Conservation (phyloP, 1,140 invertebrate species). For the Drosophila tani region DNA sequence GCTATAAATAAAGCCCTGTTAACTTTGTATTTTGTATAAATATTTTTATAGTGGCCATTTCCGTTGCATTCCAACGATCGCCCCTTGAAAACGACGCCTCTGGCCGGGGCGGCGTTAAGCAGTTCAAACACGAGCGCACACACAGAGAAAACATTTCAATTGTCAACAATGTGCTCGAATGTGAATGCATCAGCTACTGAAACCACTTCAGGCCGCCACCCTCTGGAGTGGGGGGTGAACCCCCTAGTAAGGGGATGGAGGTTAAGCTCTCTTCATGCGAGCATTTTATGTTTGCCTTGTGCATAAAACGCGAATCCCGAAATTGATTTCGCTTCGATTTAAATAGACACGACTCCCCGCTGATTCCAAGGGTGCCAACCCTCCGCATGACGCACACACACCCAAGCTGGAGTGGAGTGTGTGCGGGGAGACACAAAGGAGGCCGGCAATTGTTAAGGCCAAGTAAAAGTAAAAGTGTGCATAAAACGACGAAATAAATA, state of each 20-base stretch:
- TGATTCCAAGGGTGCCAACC: slow-evolving; percentile 7
- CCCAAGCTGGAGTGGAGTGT: neutral
- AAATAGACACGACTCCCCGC: slow-evolving; percentile 66
- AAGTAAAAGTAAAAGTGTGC: slow-evolving; percentile 72
- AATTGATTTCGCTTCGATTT: slow-evolving; percentile 80
- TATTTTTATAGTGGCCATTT: neutral
- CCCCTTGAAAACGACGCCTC: slow-evolving; percentile 20
- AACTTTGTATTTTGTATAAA: neutral
- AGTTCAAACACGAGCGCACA: slow-evolving; percentile 55
- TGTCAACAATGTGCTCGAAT: slow-evolving; percentile 71
- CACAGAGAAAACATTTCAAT: slow-evolving; percentile 62
- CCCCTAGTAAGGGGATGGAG: neutral
- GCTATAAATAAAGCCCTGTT: too few species aligned
- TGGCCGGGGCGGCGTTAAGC: neutral
- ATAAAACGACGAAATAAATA: slow-evolving; percentile 73
- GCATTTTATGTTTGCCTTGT: slow-evolving; percentile 74
- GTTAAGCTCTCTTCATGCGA: slow-evolving; percentile 69
- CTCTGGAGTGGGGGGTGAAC: neutral
- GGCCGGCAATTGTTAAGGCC: slow-evolving; percentile 58
- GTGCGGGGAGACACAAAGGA: slow-evolving; percentile 6
- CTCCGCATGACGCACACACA: slow-evolving; percentile 28
- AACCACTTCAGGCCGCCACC: slow-evolving; percentile 17
- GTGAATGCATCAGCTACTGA: slow-evolving; percentile 71
- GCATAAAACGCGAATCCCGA: slow-evolving; percentile 75
- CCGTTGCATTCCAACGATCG: too few species aligned